Evolutionary conservation across 1,140 invertebrate genomes (phyloP).

Genomic region (Bilobella aurantiaca): DNA sequence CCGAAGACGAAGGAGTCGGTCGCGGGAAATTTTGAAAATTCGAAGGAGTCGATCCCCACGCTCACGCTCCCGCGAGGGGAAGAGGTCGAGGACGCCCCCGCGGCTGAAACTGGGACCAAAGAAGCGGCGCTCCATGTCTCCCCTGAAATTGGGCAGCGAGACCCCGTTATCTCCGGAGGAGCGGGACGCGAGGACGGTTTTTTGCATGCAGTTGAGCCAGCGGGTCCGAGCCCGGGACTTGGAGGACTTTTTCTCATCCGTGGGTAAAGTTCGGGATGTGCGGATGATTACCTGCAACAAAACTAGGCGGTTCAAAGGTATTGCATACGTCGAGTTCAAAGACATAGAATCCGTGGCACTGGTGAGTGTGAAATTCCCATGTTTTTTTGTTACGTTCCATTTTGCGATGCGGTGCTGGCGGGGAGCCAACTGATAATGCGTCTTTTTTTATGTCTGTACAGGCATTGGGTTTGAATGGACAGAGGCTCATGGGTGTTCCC

Average conservation of each 20-base stretch:
- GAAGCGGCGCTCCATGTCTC: slow-evolving; percentile 34
- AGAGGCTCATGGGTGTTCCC: slow-evolving; percentile 88
- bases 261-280: slow-evolving; percentile 97
- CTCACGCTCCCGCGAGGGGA: slow-evolving; percentile 33
- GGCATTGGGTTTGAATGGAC: slow-evolving; percentile 92
- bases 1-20: slow-evolving; percentile 37
- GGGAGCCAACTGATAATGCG: no score
- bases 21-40: slow-evolving; percentile 45
- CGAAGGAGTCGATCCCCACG: slow-evolving; percentile 35
- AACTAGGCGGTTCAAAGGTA: slow-evolving; percentile 96
- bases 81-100: no score
- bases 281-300: slow-evolving; percentile 98
- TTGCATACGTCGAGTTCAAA: slow-evolving; percentile 98
- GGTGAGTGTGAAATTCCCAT: no score
- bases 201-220: slow-evolving; percentile 94
- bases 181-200: slow-evolving; percentile 92
- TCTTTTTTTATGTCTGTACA: no score
- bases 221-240: slow-evolving; percentile 87
- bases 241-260: slow-evolving; percentile 98
- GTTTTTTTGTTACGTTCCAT: no score
- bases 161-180: slow-evolving; percentile 80
- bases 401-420: no score
- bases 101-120: slow-evolving; percentile 31
- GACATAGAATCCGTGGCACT: slow-evolving; percentile 94
- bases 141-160: slow-evolving; percentile 25